Conservation (phyloP, 2,113 vertebrate species). For the Galeopterus variegatus region DNA sequence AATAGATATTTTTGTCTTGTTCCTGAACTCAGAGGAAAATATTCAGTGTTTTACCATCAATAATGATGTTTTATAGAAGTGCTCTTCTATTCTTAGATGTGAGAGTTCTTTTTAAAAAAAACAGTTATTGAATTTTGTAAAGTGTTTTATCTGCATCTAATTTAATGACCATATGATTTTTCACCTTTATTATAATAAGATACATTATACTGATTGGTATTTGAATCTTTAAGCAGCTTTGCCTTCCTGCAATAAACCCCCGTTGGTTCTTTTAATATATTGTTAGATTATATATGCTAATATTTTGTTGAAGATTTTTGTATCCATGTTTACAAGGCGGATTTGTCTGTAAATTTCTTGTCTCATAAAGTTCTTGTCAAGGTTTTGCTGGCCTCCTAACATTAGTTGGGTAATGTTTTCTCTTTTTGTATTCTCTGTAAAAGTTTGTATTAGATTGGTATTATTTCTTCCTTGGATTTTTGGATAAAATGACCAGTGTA, state of each 20-base stretch:
- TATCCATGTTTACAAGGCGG: not conserved
- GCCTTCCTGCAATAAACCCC: not conserved
- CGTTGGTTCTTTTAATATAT: not conserved
- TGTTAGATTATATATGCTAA: constrained; percentile 20
- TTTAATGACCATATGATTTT: not conserved
- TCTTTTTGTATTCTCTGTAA: not conserved
- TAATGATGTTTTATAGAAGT: not conserved
- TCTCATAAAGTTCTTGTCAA: not conserved
- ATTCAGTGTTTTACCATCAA: constrained; percentile 36
- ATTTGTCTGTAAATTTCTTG: not conserved
- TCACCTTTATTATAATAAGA: constrained; percentile 6
- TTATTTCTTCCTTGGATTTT: constrained; percentile 24
- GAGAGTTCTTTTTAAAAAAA: not conserved
- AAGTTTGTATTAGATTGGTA: not conserved
- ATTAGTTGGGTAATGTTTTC: not conserved
- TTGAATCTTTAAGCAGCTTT: not conserved
- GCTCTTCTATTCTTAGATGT: not conserved
- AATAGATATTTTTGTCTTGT: not conserved
- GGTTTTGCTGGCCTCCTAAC: not conserved
- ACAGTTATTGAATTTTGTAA: not conserved
- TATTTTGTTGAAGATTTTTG: constrained; percentile 23
- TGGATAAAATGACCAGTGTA: not conserved
- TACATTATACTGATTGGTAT: not conserved
- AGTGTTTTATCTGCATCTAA: not conserved
- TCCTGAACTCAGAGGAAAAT: not conserved